These are phyloP conservation scores for Automeris io DNA, from an alignment of 2,888 invertebrate genomes.

Conservation along the genomic window DNA sequence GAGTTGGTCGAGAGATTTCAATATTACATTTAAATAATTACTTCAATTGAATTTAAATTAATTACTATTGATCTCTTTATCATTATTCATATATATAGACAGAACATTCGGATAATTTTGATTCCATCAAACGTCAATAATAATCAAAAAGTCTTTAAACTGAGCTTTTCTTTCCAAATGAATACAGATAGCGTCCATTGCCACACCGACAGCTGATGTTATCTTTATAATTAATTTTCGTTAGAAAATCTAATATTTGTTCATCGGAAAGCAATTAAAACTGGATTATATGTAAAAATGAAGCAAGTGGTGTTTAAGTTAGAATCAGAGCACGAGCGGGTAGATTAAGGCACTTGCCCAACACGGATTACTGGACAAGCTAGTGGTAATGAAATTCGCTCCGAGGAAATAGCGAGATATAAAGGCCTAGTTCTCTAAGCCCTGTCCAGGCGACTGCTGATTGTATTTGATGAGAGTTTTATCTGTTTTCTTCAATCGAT, in stretches of 20 bases:
- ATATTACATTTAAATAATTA: too few relatives aligned
- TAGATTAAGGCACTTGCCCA: slow-evolving; percentile 68
- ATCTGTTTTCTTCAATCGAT: slow-evolving; percentile 60
- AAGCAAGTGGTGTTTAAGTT: slow-evolving; percentile 63
- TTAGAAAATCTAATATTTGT: slow-evolving; percentile 61
- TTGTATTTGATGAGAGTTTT: slow-evolving; percentile 74
- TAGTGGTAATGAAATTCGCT: slow-evolving; percentile 74
- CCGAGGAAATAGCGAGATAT: slow-evolving; percentile 62
- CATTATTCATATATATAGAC: too few relatives aligned
- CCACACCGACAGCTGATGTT: slow-evolving; percentile 57
- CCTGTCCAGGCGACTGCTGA: slow-evolving; percentile 63
- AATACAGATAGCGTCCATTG: slow-evolving; percentile 65
- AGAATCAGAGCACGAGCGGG: slow-evolving; percentile 62
- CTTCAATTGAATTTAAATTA: too few relatives aligned
- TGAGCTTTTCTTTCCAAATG: slow-evolving; percentile 43
- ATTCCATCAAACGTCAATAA: slow-evolving; percentile 54
- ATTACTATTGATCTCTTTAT: too few relatives aligned
- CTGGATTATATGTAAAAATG: slow-evolving; percentile 71
- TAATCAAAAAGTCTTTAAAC: slow-evolving; percentile 32
- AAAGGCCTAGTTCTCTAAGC: slow-evolving; percentile 68
- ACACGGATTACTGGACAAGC: slow-evolving; percentile 63
- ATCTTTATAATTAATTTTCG: slow-evolving; percentile 62
- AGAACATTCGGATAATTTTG: too few relatives aligned
- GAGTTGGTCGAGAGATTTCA: too few relatives aligned
- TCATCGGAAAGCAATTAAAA: slow-evolving; percentile 65